A percentile compares a stretch with the other conserved stretches of the same genome.
Conservation (phyloP, 2,797 vertebrate species). For the Acanthurus lineatus region DNA sequence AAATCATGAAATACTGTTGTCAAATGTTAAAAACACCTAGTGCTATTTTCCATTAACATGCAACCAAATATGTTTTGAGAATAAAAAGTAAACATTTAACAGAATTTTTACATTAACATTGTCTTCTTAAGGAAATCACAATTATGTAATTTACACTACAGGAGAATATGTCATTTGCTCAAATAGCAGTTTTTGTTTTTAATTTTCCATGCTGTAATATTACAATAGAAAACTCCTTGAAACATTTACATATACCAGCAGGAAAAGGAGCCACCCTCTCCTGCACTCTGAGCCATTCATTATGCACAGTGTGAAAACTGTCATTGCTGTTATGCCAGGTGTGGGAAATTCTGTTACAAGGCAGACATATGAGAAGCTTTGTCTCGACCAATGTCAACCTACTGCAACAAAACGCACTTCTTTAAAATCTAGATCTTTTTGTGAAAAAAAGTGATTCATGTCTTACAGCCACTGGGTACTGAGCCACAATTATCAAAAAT, state of each 20-base stretch:
- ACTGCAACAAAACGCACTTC: conserved; percentile 55
- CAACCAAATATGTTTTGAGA: background rate
- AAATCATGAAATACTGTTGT: background rate
- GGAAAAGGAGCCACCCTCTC: conserved; percentile 24
- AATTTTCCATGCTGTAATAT: conserved; percentile 14
- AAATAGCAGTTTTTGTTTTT: background rate
- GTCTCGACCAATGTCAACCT: conserved; percentile 38
- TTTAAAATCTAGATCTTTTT: conserved; percentile 38
- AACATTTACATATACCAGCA: background rate
- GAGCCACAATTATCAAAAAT: conserved; percentile 46
- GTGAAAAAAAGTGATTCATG: conserved; percentile 49
- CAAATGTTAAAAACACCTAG: background rate
- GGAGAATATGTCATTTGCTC: background rate
- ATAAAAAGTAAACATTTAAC: background rate
- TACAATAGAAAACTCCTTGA: conserved; percentile 17
- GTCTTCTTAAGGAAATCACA: background rate
- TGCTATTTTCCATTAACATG: background rate
- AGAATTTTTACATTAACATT: background rate
- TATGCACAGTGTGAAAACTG: conserved; percentile 42
- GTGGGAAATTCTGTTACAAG: conserved; percentile 40
- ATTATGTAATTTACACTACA: no score
- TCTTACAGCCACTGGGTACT: conserved; percentile 31
- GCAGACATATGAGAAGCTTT: conserved; percentile 37
- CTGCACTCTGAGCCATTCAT: conserved; percentile 36
- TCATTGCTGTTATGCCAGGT: conserved; percentile 40